Base-by-base conservation (phyloP, 2,888 invertebrate genomes). In the Pristionchus entomophagus region DNA sequence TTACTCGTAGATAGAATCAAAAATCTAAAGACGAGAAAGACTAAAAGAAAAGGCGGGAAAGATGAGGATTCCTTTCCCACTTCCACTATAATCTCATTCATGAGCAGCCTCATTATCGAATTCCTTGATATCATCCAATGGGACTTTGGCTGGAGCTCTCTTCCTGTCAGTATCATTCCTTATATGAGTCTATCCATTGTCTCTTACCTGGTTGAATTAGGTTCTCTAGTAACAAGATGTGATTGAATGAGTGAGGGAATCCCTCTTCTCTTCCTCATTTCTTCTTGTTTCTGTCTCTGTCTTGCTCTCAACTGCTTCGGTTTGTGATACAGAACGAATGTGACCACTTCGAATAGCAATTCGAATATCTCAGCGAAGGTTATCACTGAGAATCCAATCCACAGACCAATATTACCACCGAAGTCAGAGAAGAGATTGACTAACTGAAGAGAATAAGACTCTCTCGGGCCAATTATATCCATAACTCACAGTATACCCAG, bases 371-470 rank as follows among this genome's bases (percentile, higher is more conserved):
- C 91, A 26, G 87, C 87, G 35, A 91, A 88, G 10, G 91, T 91
- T 77, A 91, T 91, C 19, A 92, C 90, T 14, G 93, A 93, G 84
- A 93, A 94, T 3, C 93, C 93, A 87, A 93, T 93, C 93, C 93
- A 93, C 81, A 93, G 87, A 26, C 93, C 93, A 73, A 93, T 93
- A 86, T 94, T 94, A 85, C 93, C 93, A 49, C 93, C 93, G 65
- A 93, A 92, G 81, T 93, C 93, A 49, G 93, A 91, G 88, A 93
- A 91, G 32, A 93, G 87, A 87, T 93, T 93, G 77, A 92, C 92
- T 29, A 93, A 84, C 93, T 93, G 87, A 82, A 91, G 87, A 17
- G 32, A 26, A 45, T n/a, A n/a, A n/a, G 38, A 14, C 19, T 35
- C 4, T 45, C 32, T 19, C 6, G n/a, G n/a, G n/a, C n/a, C n/a